Evolutionary conservation across 2,113 vertebrate genomes (phyloP), one percentile per base, ranked within the genome.

Genomic region (Helogale parvula): DNA sequence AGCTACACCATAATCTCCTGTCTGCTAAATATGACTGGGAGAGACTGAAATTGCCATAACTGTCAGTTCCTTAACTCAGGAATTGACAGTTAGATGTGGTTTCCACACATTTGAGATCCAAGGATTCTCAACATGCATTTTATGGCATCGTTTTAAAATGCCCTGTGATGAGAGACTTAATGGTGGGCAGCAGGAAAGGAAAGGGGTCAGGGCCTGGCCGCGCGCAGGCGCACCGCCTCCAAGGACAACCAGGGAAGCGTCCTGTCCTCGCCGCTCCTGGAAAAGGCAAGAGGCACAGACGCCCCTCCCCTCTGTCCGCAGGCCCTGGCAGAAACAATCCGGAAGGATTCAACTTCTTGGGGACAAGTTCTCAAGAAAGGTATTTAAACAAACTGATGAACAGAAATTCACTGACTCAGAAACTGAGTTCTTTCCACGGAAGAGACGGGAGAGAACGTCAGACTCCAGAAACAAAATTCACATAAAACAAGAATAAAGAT

Each of bases 131-230:
- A 94, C 81, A 45, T 95, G 90, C 90, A 69, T 74, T 69, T 96
- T 92, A 96, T 96, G 74, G 93, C 89, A 92, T 88, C 80, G 50
- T 81, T 97, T 96, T 38, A 35, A 92, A 98, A 96, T 96, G 97
- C 92, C 96, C 97, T 98, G 96, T 93, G 97, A 96, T 94, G 82
- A 98, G 97, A 98, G 97, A 98, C 95, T 45, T 98, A 98, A 97
- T 96, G 96, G 92, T 95, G 96, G 96, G 97, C 94, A 98, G 95
- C 98, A 98, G 96, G 60, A 41, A 41, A 41, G 41, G 60, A 94
- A 91, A 90, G 69, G n/a, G 41, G 91, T 47, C 76, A 50, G 17
- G 72, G 77, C 77, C 0, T 93, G 95, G 95, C 71, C 77, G 93
- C 63, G 93, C 7, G 45, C 0, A 87, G 35, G n/a, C 29, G 27